These are phyloP conservation scores for Anaspis maculata DNA, from an alignment of 2,888 invertebrate species.

Conservation along the genomic window DNA sequence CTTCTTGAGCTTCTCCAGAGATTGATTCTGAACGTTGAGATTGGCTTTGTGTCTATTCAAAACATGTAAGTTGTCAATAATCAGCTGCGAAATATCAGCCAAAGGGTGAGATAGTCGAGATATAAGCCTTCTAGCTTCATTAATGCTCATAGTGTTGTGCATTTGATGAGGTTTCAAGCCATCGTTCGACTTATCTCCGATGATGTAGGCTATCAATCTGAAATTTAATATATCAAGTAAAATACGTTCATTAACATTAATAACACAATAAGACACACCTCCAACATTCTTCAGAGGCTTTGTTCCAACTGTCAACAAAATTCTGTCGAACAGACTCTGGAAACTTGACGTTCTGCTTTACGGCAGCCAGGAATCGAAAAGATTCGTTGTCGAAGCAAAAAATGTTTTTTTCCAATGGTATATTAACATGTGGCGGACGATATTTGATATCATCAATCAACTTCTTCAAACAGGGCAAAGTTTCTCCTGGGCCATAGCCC, in stretches of 20 bases:
- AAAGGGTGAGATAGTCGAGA: constrained; percentile 31
- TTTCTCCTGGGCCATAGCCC: constrained; percentile 31
- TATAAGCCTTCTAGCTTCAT: constrained; percentile 31
- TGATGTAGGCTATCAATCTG: constrained; percentile 1
- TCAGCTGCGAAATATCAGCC: constrained; percentile 32
- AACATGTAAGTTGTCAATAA: constrained; percentile 29
- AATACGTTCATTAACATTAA: too few relatives aligned
- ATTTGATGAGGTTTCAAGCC: constrained; percentile 28
- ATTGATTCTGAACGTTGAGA: constrained; percentile 18
- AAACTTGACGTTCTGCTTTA: constrained; percentile 23
- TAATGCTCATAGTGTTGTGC: constrained; percentile 31
- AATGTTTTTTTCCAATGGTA: constrained; percentile 26
- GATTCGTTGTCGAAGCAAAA: constrained; percentile 37
- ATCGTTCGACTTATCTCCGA: neutral
- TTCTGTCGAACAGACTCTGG: constrained; percentile 7
- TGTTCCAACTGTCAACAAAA: constrained; percentile 23
- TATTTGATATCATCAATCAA: constrained; percentile 22
- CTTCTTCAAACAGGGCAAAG: constrained; percentile 23
- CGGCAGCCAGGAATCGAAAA: constrained; percentile 32
- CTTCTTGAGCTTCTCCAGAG: constrained; percentile 24
- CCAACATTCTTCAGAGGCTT: constrained; percentile 23
- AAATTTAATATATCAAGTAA: too few relatives aligned
- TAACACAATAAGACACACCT: too few relatives aligned
- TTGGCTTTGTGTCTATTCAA: constrained; percentile 24
- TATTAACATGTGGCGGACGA: constrained; percentile 24